Conservation (phyloP, 2,797 vertebrate species). For the Sebastes taczanowskii region DNA sequence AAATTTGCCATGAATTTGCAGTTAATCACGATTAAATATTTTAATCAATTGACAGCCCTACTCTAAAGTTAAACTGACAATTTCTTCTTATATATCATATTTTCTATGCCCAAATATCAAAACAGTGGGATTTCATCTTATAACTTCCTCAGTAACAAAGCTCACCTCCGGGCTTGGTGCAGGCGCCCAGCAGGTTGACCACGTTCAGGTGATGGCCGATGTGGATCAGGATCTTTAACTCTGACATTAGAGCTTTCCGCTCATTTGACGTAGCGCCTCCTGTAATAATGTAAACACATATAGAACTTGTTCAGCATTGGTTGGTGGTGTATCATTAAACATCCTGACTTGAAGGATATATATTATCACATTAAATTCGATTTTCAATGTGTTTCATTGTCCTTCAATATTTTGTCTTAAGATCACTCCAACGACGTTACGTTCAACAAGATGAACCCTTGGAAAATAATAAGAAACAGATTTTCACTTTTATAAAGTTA, state of each 20-base stretch:
- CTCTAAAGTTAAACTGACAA: neutral
- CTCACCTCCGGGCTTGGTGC: conserved; percentile 95
- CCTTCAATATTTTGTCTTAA: conserved; percentile 14
- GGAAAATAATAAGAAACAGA: conserved; percentile 17
- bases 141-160: neutral
- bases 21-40: too few relatives aligned
- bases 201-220: conserved; percentile 97
- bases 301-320: neutral
- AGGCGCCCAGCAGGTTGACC: conserved; percentile 94
- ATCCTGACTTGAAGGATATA: neutral
- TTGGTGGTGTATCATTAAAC: neutral
- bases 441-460: neutral
- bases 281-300: conserved; percentile 64
- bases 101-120: neutral
- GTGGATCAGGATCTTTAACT: conserved; percentile 96
- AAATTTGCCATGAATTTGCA: too few relatives aligned
- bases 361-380: neutral
- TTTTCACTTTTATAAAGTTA: neutral
- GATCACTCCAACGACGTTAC: neutral
- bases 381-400: neutral
- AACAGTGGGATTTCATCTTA: neutral
- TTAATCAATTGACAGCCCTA: too few relatives aligned
- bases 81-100: neutral
- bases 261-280: conserved; percentile 94
- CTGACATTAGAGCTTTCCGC: conserved; percentile 94